Evolutionary conservation across 2,888 invertebrate species (phyloP).

Genomic region (Stomorhina lunata): DNA sequence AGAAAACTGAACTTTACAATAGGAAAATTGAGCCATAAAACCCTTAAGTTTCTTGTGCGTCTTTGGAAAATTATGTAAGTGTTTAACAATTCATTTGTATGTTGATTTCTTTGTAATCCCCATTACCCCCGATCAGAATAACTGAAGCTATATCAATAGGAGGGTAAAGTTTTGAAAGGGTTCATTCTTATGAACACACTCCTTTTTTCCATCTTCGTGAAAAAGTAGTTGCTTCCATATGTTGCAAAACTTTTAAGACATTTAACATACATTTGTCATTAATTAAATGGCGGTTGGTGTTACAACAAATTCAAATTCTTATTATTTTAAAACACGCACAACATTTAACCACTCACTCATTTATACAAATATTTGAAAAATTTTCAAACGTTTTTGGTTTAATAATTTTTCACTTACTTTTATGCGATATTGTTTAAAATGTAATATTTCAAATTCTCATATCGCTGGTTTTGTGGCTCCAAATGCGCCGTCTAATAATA

Average conservation of each 20-base stretch:
- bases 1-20: background rate
- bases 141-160: background rate
- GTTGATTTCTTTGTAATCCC: conserved; percentile 20
- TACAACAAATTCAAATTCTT: conserved; percentile 66
- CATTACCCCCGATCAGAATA: background rate
- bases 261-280: conserved; percentile 67
- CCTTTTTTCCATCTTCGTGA: conserved; percentile 5
- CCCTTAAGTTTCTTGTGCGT: conserved; percentile 12
- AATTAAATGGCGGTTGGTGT: conserved; percentile 69
- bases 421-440: background rate
- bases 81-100: conserved; percentile 63
- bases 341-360: too few species aligned
- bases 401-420: background rate
- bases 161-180: background rate
- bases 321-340: conserved; percentile 50
- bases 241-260: conserved; percentile 58
- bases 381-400: conserved; percentile 2
- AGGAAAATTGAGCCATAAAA: conserved; percentile 10
- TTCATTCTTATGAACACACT: background rate
- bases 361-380: background rate
- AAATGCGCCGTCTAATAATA: conserved; percentile 6
- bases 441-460: background rate
- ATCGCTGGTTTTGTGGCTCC: background rate
- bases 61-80: conserved; percentile 52
- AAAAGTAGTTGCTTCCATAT: conserved; percentile 45